phyloP scores from a whole-genome alignment of 2,888 invertebrate species.

The Cryptus armator region DNA sequence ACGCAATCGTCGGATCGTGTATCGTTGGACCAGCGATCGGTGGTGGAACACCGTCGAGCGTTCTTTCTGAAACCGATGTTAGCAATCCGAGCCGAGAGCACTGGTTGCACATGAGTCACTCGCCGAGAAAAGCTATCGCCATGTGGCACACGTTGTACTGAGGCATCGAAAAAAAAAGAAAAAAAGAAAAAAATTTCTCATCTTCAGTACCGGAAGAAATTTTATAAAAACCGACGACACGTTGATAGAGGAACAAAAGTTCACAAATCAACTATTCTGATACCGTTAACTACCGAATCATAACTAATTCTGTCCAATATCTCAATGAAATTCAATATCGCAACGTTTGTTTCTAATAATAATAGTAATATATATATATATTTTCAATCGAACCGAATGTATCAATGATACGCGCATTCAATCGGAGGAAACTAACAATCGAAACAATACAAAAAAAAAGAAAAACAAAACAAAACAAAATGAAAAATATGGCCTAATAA shows the following conservation, averaged over 20 bases:
- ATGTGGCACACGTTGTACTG: slow-evolving; percentile 93
- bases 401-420: neutral
- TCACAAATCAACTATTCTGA: no score
- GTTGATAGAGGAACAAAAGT: neutral
- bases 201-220: neutral
- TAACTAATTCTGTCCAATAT: no score
- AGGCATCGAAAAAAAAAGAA: neutral
- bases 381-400: slow-evolving; percentile 24
- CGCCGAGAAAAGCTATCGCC: slow-evolving; percentile 94
- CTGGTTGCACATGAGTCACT: slow-evolving; percentile 95
- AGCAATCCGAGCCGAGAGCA: slow-evolving; percentile 91
- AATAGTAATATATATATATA: slow-evolving; percentile 4
- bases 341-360: no score
- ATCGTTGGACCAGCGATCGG: slow-evolving; percentile 88
- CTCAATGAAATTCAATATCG: no score
- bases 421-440: neutral
- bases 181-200: slow-evolving; percentile 20
- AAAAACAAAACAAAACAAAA: slow-evolving; percentile 15
- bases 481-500: slow-evolving; percentile 35
- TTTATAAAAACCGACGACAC: no score
- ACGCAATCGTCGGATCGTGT: slow-evolving; percentile 89
- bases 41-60: slow-evolving; percentile 83
- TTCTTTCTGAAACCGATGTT: slow-evolving; percentile 80
- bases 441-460: neutral
- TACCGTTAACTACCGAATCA: no score